Conservation (phyloP, 1,140 invertebrate species). For the Saccostrea echinata region DNA sequence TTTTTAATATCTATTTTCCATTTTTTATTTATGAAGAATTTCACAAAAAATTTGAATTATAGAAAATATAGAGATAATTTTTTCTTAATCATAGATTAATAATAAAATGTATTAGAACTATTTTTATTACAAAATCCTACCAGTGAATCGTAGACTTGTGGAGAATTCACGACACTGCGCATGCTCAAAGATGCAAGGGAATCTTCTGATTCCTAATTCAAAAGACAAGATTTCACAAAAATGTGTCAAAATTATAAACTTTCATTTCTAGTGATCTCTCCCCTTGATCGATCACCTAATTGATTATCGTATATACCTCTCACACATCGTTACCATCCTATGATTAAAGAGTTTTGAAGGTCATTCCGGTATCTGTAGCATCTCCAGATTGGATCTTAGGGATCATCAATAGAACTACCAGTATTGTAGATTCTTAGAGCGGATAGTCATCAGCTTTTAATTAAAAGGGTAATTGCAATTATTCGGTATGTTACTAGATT, state of each 20-base stretch:
- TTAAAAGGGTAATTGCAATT: constrained; percentile 7
- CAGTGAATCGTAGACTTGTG: too few species aligned
- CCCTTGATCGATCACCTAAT: neutral
- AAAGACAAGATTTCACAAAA: neutral
- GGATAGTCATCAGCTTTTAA: neutral
- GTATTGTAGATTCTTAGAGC: neutral
- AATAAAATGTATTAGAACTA: too few species aligned
- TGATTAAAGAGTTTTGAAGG: neutral
- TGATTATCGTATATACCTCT: neutral
- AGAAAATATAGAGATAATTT: too few species aligned
- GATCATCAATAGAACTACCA: neutral
- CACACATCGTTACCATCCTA: neutral
- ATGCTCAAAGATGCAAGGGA: too few species aligned
- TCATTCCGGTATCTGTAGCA: neutral
- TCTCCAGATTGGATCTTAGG: neutral
- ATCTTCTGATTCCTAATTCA: too few species aligned
- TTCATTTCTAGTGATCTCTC: neutral
- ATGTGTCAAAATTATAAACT: neutral
- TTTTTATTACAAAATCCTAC: too few species aligned
- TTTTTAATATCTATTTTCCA: too few species aligned
- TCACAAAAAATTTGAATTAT: too few species aligned
- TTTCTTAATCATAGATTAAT: too few species aligned
- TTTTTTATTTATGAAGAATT: too few species aligned
- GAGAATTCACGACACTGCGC: too few species aligned
- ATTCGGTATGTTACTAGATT: neutral